Evolutionary conservation across 2,888 invertebrate species (phyloP).

Genomic region (Caenorhabditis imperialis): DNA sequence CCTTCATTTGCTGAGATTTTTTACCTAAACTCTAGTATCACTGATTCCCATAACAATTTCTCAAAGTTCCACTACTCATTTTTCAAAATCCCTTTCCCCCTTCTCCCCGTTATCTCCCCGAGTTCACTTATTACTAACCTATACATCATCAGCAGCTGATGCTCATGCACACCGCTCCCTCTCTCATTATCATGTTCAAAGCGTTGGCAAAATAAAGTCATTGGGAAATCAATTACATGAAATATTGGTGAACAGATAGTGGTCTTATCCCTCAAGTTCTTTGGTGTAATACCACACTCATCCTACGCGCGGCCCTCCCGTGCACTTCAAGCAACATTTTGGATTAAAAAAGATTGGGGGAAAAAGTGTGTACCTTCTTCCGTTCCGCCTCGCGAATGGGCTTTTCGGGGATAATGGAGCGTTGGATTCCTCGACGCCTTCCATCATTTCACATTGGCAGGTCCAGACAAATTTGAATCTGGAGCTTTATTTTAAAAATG

Average conservation of each 20-base stretch:
- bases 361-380: conserved; percentile 30
- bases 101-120: no score
- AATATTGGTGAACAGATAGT: conserved; percentile 48
- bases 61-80: no score
- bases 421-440: conserved; percentile 41
- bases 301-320: conserved; percentile 47
- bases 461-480: no score
- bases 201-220: conserved; percentile 49
- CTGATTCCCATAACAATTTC: no score
- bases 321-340: conserved; percentile 50
- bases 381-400: conserved; percentile 34
- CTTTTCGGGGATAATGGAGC: conserved; percentile 45
- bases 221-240: conserved; percentile 54
- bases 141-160: neutral
- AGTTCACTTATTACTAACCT: neutral
- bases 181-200: no score
- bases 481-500: no score
- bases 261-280: conserved; percentile 36
- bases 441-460: conserved; percentile 52
- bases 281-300: conserved; percentile 50
- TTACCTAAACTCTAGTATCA: no score
- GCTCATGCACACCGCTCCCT: conserved; percentile 11
- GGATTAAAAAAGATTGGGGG: conserved; percentile 4
- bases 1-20: no score
- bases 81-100: neutral